A percentile compares a stretch with the other conserved stretches of the same genome.
phyloP scores from a whole-genome alignment of 2,888 invertebrate genomes.

The Deilephila porcellus region DNA sequence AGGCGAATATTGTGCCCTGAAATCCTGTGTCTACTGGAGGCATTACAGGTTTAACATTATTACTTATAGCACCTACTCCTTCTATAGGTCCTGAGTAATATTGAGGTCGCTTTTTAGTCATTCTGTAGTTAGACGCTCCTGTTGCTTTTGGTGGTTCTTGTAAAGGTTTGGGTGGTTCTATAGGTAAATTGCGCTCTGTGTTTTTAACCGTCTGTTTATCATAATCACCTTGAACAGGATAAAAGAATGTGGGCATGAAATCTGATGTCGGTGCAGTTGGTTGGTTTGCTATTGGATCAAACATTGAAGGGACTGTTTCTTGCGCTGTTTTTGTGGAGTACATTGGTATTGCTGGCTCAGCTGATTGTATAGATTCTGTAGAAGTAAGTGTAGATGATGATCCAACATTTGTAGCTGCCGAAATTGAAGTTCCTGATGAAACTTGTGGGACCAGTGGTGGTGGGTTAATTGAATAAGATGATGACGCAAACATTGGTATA shows the following conservation, averaged over 20 bases:
- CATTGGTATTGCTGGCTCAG: not conserved
- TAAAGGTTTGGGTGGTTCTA: conserved; percentile 35
- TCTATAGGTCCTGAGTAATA: conserved; percentile 81
- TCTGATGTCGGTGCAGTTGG: conserved; percentile 20
- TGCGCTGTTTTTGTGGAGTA: too few relatives aligned
- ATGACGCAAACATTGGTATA: not conserved
- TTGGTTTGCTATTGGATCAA: conserved; percentile 29
- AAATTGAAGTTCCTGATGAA: not conserved
- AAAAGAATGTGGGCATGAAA: conserved; percentile 47
- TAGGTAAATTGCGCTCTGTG: not conserved
- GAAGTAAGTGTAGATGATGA: not conserved
- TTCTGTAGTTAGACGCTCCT: conserved; percentile 65
- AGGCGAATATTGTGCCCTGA: conserved; percentile 67
- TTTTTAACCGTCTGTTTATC: conserved; percentile 26
- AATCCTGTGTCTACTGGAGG: conserved; percentile 55
- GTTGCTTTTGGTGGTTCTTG: conserved; percentile 69
- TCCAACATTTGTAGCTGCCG: not conserved
- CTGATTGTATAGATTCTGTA: not conserved
- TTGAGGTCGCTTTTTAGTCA: conserved; percentile 75
- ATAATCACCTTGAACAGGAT: conserved; percentile 32
- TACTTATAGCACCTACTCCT: conserved; percentile 72
- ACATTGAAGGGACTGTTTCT: not conserved
- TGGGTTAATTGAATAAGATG: not conserved
- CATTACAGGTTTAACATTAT: conserved; percentile 68
- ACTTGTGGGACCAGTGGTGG: not conserved